Percentiles rank a stretch among this genome's conserved stretches.
phyloP scores from a whole-genome alignment of 2,113 vertebrate genomes.

The Phrynocephalus versicolor region DNA sequence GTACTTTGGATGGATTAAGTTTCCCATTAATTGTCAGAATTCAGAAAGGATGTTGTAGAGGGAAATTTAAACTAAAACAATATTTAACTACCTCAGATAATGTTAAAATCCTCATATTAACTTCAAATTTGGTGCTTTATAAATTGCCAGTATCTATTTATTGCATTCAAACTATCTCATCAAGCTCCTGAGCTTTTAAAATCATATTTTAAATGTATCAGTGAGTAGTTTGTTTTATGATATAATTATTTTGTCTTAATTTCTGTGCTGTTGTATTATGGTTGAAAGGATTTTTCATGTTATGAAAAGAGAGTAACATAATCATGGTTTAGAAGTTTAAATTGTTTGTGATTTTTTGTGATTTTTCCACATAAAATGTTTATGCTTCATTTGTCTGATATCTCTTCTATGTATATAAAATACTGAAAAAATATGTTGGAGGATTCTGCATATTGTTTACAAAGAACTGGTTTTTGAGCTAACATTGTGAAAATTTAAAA shows the following conservation, averaged over 20 bases:
- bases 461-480: neutral
- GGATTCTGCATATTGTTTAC: neutral
- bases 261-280: slow-evolving; percentile 14
- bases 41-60: slow-evolving; percentile 39
- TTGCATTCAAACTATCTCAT: slow-evolving; percentile 14
- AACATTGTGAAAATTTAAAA: neutral
- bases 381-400: neutral
- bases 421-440: rapidly evolving
- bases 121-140: slow-evolving; percentile 53
- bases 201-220: slow-evolving; percentile 62
- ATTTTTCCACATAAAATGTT: neutral
- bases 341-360: too few relatives aligned
- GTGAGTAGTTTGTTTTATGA: slow-evolving; percentile 61
- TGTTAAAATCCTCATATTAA: slow-evolving; percentile 35
- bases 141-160: slow-evolving; percentile 56
- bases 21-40: slow-evolving; percentile 64
- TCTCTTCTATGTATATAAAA: neutral
- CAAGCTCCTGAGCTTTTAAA: neutral
- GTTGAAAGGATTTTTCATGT: neutral
- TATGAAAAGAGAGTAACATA: slow-evolving; percentile 35
- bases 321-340: too few relatives aligned
- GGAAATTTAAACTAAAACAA: slow-evolving; percentile 59
- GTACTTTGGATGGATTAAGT: slow-evolving; percentile 66
- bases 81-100: slow-evolving; percentile 39
- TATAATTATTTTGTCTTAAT: slow-evolving; percentile 51